Base-by-base conservation (phyloP, 2,113 vertebrate genomes). In the Opisthocomus hoazin region DNA sequence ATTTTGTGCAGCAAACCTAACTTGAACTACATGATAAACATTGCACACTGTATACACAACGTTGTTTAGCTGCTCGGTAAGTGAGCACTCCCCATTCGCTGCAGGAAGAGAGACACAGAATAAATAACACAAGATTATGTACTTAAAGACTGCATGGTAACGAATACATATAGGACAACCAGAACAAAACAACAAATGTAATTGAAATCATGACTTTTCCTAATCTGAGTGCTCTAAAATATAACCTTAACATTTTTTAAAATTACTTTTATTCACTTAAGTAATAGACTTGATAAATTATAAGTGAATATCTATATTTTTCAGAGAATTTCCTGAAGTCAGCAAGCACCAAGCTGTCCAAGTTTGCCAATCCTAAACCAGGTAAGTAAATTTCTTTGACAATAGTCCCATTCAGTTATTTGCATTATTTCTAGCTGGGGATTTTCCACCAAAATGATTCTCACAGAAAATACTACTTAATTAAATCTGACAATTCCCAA, bases 371-470 rank as follows among this genome's bases (percentile, higher is more conserved):
- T 30, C 32, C 30, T 39, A 77, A 88, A 15, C 16, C 5, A 21
- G 5, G 4, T 37, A 83, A 51, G 7, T 29, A 68, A 70, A 68
- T 83, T 60, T 68, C 7, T 14, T 30, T 60, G 21, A 37, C 20
- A 56, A 5, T 15, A 73, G 12, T 39, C 24, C 10, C 18, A 57
- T 39, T 29, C 12, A 68, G 20, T 46, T 69, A 43, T 83, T 76
- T 15, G 60, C 21, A 29, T 2, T 57, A 23, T 77, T 79, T 77
- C 26, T 2, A 0, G 5, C 7, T 20, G 5, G 20, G 7, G 11
- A 68, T 92, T 90, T 94, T 73, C 58, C 24, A 88, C 9, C 6
- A 36, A 68, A 92, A 83, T 3, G 63, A 24, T 53, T 75, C 45
- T 76, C 15, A 39, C 30, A 53, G 34, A 76, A 88, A 65, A 77